Base-by-base conservation (phyloP, 2,797 vertebrate species). In the Mustela erminea region DNA sequence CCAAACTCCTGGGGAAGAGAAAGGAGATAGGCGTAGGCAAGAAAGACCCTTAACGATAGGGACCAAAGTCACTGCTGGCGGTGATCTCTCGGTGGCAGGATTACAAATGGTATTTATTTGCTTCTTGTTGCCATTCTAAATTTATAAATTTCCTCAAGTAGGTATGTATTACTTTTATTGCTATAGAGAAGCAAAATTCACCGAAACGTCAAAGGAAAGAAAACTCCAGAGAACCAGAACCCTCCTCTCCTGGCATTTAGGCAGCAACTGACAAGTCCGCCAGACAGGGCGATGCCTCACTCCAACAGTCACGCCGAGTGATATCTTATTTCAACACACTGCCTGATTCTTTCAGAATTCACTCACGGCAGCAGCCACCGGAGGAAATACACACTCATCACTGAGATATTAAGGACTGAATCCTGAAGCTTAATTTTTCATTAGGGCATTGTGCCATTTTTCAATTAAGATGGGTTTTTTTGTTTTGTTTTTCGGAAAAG, bases 391-490 rank as follows among this genome's bases (percentile, higher is more conserved):
- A 95, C 86, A 95, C 98, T 98, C 97, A 98, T 98, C 97, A 96
- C 75, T 89, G 97, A 98, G 98, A 98, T 97, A 98, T 97, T 97
- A 98, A 97, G 97, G 96, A 97, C 95, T 95, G 97, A 98, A 98
- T 98, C 93, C 93, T 93, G 90, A 94, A 97, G 97, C 95, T 98
- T 98, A 96, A 97, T 98, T 98, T 98, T 98, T 98, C 98, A 96
- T 97, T 97, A 98, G 96, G 97, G 96, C 92, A 96, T 97, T 83
- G 93, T 87, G 97, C 92, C 95, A 98, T 97, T 98, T 99, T 98
- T 98, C 98, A 98, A 98, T 98, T 98, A 98, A 98, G 98, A 97
- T 86, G 97, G 97, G 89, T 98, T 98, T 66, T 90, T 75, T 93
- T n/a, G n/a, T 38, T 35, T 77, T 92, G 60, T 60, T 80, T 95